These are phyloP conservation scores for Sterna hirundo DNA, from an alignment of 2,113 vertebrate species.

Conservation along the genomic window DNA sequence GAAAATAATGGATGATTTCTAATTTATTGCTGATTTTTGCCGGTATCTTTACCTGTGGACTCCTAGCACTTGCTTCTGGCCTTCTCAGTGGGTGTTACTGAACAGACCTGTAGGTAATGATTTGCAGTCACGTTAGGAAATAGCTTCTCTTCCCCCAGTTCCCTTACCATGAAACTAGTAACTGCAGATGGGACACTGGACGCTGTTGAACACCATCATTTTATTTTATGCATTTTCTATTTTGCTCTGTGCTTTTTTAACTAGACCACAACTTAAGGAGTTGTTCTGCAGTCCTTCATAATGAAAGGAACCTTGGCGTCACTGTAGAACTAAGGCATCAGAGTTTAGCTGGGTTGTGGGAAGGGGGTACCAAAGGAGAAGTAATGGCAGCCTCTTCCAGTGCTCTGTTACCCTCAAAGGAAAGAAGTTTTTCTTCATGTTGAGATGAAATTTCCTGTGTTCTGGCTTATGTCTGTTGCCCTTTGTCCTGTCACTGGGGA, in stretches of 20 bases:
- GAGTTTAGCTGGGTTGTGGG: not conserved
- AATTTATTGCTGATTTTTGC: not conserved
- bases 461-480: too few relatives aligned
- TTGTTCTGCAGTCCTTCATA: not conserved
- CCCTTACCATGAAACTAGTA: not conserved
- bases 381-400: not conserved
- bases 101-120: not conserved
- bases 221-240: not conserved
- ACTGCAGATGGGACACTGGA: not conserved
- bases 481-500: too few relatives aligned
- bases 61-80: not conserved
- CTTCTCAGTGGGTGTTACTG: not conserved
- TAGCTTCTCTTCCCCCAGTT: not conserved
- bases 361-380: not conserved
- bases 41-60: not conserved
- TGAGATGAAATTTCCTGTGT: too few relatives aligned
- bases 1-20: not conserved
- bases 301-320: not conserved
- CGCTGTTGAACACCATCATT: rapidly evolving
- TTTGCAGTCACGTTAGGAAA: not conserved
- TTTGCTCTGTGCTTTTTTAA: not conserved
- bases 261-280: not conserved
- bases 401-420: too few relatives aligned
- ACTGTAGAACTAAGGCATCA: not conserved
- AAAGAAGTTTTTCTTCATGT: too few relatives aligned